phyloP scores from a whole-genome alignment of 2,888 invertebrate species.

The Alcis repandata region DNA sequence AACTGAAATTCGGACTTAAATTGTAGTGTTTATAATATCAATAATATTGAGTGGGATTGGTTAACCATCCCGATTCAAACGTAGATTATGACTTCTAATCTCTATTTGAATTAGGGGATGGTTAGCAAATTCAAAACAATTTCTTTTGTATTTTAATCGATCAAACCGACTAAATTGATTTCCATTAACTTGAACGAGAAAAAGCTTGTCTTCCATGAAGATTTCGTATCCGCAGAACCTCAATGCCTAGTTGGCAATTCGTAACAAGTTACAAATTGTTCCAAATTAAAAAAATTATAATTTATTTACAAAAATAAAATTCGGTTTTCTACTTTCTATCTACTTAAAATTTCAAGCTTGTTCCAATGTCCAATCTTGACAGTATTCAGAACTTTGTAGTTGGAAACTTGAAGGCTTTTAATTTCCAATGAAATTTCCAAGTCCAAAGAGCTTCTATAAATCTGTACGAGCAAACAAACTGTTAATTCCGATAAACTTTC shows the following conservation, averaged over 20 bases:
- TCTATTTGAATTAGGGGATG: too few relatives aligned
- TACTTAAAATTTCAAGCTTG: constrained; percentile 8
- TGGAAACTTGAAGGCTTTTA: constrained; percentile 25
- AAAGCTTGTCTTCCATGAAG: too few relatives aligned
- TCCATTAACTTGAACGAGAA: neutral
- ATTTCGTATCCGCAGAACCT: too few relatives aligned
- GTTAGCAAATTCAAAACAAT: too few relatives aligned
- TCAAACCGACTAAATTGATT: neutral
- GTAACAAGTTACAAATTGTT: too few relatives aligned
- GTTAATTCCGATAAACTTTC: constrained; percentile 45
- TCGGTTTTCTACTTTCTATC: neutral
- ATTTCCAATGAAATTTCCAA: constrained; percentile 32
- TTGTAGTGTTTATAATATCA: neutral
- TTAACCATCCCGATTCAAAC: too few relatives aligned
- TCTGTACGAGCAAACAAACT: constrained; percentile 39
- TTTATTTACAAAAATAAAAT: neutral
- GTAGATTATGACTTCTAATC: too few relatives aligned
- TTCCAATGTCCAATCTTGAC: constrained; percentile 17
- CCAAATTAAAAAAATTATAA: too few relatives aligned
- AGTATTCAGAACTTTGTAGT: constrained; percentile 21
- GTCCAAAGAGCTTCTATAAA: constrained; percentile 27
- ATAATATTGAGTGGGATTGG: too few relatives aligned
- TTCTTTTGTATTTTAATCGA: too few relatives aligned
- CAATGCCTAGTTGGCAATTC: too few relatives aligned
- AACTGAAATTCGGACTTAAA: neutral